Evolutionary conservation across 2,797 vertebrate genomes (phyloP), one percentile per base, ranked within the genome.

Genomic region (Labeo calbasu): DNA sequence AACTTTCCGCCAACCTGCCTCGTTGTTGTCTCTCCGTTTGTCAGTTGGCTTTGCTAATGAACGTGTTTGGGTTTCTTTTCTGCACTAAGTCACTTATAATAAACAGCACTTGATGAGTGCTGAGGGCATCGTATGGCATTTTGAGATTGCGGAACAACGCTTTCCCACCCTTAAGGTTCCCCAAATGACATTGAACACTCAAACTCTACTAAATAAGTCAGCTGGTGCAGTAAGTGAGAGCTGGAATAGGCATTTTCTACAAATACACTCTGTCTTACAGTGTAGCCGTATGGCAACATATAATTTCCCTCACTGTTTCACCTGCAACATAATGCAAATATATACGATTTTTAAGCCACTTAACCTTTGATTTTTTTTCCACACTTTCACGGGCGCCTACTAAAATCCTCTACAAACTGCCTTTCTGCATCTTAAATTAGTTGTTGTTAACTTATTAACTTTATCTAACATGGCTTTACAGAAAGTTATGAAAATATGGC

Each of bases 111-210:
- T 36, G 40, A 72, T 77, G 73, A 70, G 61, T 10, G 65, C 79
- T 82, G 79, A 85, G 7, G 55, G 79, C 73, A 70, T 59, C 15
- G 3, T 21, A 43, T 72, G 79, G 46, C 72, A 77, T 82, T 82
- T 85, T 25, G 21, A 76, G 73, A 55, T 83, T 68, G 12, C 10
- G 4, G 63, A 83, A 43, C 65, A 53, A 28, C 50, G 1, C 7
- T 57, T 4, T 61, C 3, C 48, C 50, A 28, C 57, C 65, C 63
- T 70, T n/a, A 4, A 21, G 79, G 19, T 43, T 8, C 66, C 36
- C 51, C 46, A 43, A 43, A 71, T 71, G 79, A 57, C 79, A 70
- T n/a, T 70, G 36, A 80, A 50, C 59, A 76, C 59, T 28, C 36
- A 28, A 48, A 61, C 15, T 14, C 5, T 15, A 63, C n/a, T 48